Base-by-base conservation (phyloP, 2,888 invertebrate genomes). In the Strigamia crassipes region DNA sequence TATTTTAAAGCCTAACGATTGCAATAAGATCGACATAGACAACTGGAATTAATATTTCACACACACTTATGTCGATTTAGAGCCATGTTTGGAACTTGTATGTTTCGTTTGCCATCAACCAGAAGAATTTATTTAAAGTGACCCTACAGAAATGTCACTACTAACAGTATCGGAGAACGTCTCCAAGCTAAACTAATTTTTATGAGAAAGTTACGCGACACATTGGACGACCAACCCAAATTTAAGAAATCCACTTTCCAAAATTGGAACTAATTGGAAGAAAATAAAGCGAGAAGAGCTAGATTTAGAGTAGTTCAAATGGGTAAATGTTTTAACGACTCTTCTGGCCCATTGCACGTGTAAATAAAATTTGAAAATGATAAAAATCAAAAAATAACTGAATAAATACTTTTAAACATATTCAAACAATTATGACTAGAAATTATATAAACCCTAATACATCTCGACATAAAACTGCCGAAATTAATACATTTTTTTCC, bases 41-140 rank as follows among this genome's bases (percentile, higher is more conserved):
- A 66, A 66, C 61, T 66, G 61, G 61, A 66, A 66, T 66, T 66
- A 66, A 66, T 66, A 66, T 66, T 66, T 66, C 61, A 66, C 61
- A 66, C 61, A 66, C 61, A 66, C 61, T 66, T 66, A 23, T 66
- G 61, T 66, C 61, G 61, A 66, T 66, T 66, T 66, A 66, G 61
- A 66, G 61, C 61, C 61, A 21, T 66, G 21, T 66, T 66, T 66
- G 61, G 61, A 66, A 66, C 61, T 66, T 66, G 61, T 61, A 66
- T 15, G 61, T 21, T 21, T 66, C 23, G 23, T 66, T 66, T 66
- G 61, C 61, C 61, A 66, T 66, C 61, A 66, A 66, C 61, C 61
- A 66, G 61, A 66, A 21, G 61, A 23, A 66, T 21, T 66, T 18
- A 46, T 46, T 66, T 66, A 66, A 66, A 23, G 61, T 66, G 61